Evolutionary conservation across 2,113 vertebrate species (phyloP), one percentile per base, ranked within the genome.

Genomic region (Nymphicus hollandicus): DNA sequence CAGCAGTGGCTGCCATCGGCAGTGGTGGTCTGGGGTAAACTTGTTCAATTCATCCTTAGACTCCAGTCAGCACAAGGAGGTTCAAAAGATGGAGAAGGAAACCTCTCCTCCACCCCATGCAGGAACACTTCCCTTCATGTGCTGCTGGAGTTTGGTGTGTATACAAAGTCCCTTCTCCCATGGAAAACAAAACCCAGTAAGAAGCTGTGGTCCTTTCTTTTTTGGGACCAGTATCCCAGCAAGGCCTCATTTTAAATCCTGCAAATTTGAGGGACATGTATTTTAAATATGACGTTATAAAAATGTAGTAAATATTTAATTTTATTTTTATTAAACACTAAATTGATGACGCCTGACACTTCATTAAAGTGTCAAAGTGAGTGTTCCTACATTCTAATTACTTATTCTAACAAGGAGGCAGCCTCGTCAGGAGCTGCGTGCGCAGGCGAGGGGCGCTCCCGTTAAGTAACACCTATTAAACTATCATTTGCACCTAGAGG

Each of bases 391-490:
- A 97, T 97, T 97, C 97, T 98, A 98, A 98, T 98, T 97, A 98
- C 97, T 98, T 97, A 98, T 96, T 98, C 98, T 97, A 98, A 97
- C 98, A 97, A 98, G 98, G 96, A 97, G 91, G 97, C 97, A 94
- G 97, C 94, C 96, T 98, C 92, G 96, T 96, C 95, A 81, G 95
- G 96, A 97, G 98, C 96, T 63, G 90, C 76, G 97, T 97, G 97
- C 91, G 85, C 97, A 97, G 97, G 97, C 92, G 97, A 98, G 97
- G 97, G 97, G 97, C 63, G 73, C 96, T 98, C 97, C 97, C 74
- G 97, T 98, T 98, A 99, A 99, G 98, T 99, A 99, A 99, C 99
- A 99, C 99, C 99, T 99, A 99, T 99, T 99, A 99, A 98, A 99
- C 98, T 96, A 97, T 98, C 98, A 99, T 99, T 99, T 99, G 98